Evolutionary conservation across 2,113 vertebrate genomes (phyloP), one percentile per base, ranked within the genome.

Genomic region (Oreochromis tanganicae): DNA sequence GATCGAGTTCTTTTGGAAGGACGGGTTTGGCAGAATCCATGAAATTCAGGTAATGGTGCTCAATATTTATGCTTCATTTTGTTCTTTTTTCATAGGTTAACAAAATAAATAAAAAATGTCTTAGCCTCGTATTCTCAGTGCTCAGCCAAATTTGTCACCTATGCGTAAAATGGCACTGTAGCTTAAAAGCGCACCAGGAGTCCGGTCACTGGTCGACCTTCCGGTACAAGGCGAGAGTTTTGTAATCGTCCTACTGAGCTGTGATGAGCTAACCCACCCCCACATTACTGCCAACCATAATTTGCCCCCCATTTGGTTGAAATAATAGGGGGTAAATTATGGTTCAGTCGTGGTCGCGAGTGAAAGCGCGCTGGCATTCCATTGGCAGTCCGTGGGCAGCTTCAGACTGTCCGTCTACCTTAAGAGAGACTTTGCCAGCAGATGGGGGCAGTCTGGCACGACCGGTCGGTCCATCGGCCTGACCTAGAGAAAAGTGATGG

Each of bases 21-120:
- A 98, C 87, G 98, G 98, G 2, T 98, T 98, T 87, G 94, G 96
- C 81, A 97, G 98, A 91, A 97, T 98, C 55, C 98, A 98, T n/a
- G 97, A 99, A 86, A 98, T 98, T 57, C 98, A 99, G 97, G 98
- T 98, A 95, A 88, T 43, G 5, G 2, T 29, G 3, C 32, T 10
- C 3, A 17, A 8, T 52, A 4, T 21, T 9, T 8, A 6, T 24
- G 16, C 7, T 61, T 61, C 5, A 3, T 73, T 7, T 38, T 2
- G 1, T 16, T 59, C 4, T 29, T 52, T 4, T 52, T 21, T 48
- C 8, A 32, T 13, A 5, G 1, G 46, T 34, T 1, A 36, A 73
- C n/a, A 8, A 63, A 36, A 11, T 36, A 7, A 19, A 3, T 6
- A 36, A 63, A 41, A 63, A 63, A 63, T 19, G 3, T 66, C 0